phyloP scores from a whole-genome alignment of 2,797 vertebrate genomes.

The Pitangus sulphuratus region DNA sequence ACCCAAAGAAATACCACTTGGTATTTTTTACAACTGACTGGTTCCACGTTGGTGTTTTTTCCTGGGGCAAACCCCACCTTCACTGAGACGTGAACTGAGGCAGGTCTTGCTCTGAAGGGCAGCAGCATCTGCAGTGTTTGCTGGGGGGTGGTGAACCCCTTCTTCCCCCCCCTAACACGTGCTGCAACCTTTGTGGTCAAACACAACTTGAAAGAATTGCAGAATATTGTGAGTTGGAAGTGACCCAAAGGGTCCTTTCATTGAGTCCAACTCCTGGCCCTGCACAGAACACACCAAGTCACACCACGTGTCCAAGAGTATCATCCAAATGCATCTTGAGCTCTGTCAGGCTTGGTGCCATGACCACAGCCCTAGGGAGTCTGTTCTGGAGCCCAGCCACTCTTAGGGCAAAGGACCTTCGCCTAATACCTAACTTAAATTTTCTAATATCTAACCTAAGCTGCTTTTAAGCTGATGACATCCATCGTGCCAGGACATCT shows the following conservation, averaged over 20 bases:
- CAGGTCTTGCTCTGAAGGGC: background rate
- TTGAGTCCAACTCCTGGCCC: background rate
- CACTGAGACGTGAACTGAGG: background rate
- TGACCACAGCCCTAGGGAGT: too few relatives aligned
- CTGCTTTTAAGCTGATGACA: background rate
- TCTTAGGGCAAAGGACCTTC: background rate
- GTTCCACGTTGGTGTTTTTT: background rate
- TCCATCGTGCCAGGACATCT: background rate
- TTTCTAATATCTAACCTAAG: background rate
- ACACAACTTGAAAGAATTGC: background rate
- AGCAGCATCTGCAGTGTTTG: background rate
- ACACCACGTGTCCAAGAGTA: rapidly evolving
- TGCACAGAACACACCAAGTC: background rate
- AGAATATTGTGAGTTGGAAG: background rate
- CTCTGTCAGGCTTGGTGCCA: background rate
- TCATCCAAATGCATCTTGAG: background rate
- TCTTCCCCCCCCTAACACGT: rapidly evolving
- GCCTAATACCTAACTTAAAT: background rate
- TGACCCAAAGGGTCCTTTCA: background rate
- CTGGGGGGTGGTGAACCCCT: background rate
- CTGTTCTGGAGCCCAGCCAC: too few relatives aligned
- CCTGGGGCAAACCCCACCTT: conserved; percentile 8
- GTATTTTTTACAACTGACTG: background rate
- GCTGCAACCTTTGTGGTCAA: background rate
- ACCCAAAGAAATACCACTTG: background rate